Conservation (phyloP, 2,113 vertebrate species). For the Microcebus griseorufus region DNA sequence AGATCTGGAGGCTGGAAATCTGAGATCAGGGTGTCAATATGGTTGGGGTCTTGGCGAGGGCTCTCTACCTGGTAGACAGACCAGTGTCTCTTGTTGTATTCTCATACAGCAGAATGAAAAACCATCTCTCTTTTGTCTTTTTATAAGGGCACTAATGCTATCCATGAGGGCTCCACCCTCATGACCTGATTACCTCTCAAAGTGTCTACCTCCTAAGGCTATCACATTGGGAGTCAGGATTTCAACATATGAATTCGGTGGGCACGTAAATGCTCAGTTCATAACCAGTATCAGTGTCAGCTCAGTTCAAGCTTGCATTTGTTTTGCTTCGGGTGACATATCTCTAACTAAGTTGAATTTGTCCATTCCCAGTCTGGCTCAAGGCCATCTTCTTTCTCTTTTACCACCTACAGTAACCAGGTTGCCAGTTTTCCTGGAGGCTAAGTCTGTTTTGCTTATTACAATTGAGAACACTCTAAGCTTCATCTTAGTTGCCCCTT, state of each 20-base stretch:
- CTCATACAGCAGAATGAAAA: background rate
- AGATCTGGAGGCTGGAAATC: background rate
- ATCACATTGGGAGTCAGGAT: background rate
- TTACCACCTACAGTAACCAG: background rate
- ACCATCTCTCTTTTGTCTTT: background rate
- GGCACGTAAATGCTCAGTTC: background rate
- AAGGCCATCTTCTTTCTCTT: background rate
- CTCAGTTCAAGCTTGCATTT: conserved; percentile 15
- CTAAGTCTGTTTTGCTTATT: background rate
- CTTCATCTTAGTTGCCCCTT: background rate
- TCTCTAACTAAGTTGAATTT: background rate
- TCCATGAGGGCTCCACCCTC: background rate
- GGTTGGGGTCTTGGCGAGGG: background rate
- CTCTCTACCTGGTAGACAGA: background rate
- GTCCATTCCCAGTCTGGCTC: background rate
- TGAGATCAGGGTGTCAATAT: background rate
- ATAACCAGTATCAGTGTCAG: background rate
- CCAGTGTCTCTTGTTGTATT: background rate
- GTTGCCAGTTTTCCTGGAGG: background rate
- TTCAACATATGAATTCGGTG: background rate
- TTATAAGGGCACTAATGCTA: background rate
- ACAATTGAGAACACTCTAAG: background rate
- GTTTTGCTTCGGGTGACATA: background rate
- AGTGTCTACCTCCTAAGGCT: background rate
- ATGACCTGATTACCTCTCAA: background rate